Evolutionary conservation across 2,797 vertebrate species (phyloP).

Genomic region (Anniella stebbinsi): DNA sequence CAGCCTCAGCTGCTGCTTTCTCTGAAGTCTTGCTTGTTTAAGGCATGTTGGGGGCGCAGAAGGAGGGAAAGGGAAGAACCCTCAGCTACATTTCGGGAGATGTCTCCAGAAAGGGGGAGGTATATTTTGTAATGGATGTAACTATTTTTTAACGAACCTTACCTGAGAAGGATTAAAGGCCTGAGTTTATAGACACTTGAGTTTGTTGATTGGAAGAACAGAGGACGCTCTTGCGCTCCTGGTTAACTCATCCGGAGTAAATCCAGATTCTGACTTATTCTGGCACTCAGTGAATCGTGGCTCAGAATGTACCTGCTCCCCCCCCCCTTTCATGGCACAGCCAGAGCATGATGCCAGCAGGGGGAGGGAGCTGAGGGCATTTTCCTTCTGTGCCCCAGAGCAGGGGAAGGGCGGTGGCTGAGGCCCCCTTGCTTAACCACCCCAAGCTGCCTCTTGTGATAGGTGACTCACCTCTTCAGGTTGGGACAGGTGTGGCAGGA

Average conservation of each 20-base stretch:
- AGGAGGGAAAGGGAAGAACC: rapidly evolving
- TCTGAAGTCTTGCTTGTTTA: not conserved
- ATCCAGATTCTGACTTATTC: too few species aligned
- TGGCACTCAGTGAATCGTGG: too few species aligned
- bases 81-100: not conserved
- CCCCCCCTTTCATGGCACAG: too few species aligned
- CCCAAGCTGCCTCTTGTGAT: not conserved
- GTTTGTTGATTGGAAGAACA: too few species aligned
- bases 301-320: too few species aligned
- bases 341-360: too few species aligned
- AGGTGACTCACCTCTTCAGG: not conserved
- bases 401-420: not conserved
- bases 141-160: not conserved
- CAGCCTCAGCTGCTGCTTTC: too few species aligned
- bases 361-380: too few species aligned
- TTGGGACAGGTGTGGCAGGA: not conserved
- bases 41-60: not conserved
- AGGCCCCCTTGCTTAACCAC: not conserved
- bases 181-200: not conserved
- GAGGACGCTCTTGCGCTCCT: not conserved
- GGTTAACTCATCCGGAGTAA: too few species aligned
- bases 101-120: too few species aligned
- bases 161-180: not conserved
- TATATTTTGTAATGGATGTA: not conserved
- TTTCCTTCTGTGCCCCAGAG: not conserved